These are phyloP conservation scores for Scomberomorus guttatus DNA, from an alignment of 2,797 vertebrate species.

Conservation along the genomic window DNA sequence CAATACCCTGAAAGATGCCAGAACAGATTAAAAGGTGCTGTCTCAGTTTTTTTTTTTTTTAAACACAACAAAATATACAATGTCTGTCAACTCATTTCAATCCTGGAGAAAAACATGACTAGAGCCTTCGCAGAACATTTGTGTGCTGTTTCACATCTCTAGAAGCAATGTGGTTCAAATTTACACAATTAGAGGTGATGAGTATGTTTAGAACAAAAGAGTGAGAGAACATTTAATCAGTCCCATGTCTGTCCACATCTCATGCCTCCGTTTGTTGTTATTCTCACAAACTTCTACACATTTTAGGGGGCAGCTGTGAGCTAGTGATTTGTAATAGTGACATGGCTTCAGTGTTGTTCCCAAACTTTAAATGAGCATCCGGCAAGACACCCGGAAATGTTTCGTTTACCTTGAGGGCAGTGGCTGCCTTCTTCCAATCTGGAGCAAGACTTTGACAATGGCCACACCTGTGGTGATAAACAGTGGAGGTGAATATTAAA, in stretches of 20 bases:
- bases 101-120: no score
- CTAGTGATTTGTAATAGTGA: not conserved
- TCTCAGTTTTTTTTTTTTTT: not conserved
- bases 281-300: constrained; percentile 21
- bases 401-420: constrained; percentile 92
- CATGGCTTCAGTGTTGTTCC: not conserved
- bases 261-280: not conserved
- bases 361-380: no score
- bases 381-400: fast-evolving
- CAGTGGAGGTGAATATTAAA: not conserved
- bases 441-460: constrained; percentile 92
- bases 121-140: not conserved
- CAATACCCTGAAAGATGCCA: constrained; percentile 87
- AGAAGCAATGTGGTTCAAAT: not conserved
- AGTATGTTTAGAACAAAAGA: constrained; percentile 1
- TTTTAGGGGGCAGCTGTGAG: constrained; percentile 9
- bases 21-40: not conserved
- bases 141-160: not conserved
- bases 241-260: constrained; percentile 14
- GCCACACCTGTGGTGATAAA: constrained; percentile 90
- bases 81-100: no score
- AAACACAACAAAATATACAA: not conserved
- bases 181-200: constrained; percentile 2
- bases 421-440: constrained; percentile 97
- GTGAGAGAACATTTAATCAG: constrained; percentile 6